Evolutionary conservation across 2,113 vertebrate genomes (phyloP), one percentile per base, ranked within the genome.

Genomic region (Tinamus guttatus): DNA sequence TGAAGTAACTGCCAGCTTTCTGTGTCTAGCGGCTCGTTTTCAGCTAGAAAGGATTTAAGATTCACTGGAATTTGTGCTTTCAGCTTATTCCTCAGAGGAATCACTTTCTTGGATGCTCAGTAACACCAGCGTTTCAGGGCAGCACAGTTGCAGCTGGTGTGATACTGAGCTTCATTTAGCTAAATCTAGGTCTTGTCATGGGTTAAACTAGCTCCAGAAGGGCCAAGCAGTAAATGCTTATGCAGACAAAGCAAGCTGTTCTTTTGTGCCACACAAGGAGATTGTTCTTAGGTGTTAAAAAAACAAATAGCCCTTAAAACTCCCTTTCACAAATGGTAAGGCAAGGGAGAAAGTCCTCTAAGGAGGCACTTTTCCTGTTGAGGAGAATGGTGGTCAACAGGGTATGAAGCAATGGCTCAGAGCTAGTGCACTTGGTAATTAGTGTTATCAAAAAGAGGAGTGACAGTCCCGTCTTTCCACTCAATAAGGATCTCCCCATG

Each of bases 391-490:
- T 22, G 30, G 24, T 49, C n/a, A 59, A 32, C 41, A 36, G 0
- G 0, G 32, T 18, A 7, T 28, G 45, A 36, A 79, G 32, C 34
- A 63, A 24, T 30, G 68, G 41, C 69, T 83, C 85, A 2, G 14
- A 59, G 38, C 74, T 95, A 97, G 95, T 94, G 93, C 60, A 81
- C 83, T 73, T 93, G 91, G 30, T 96, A 95, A 49, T 47, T 91
- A 40, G 47, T 30, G 4, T 85, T 93, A 69, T 98, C 98, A 45
- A 99, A 99, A 58, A 99, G 97, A 13, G 98, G 98, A 6, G 98
- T 99, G 67, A 99, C 91, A 2, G 97, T 98, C 34, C 98, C 98
- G 0, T 99, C 98, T 87, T 99, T 99, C 98, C 98, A 99, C 89
- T 99, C 98, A 1, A 99, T 98, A 62, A 99, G 96, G 94, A 99